These are phyloP conservation scores for Columbina picui DNA, from an alignment of 2,113 vertebrate species.

Conservation along the genomic window DNA sequence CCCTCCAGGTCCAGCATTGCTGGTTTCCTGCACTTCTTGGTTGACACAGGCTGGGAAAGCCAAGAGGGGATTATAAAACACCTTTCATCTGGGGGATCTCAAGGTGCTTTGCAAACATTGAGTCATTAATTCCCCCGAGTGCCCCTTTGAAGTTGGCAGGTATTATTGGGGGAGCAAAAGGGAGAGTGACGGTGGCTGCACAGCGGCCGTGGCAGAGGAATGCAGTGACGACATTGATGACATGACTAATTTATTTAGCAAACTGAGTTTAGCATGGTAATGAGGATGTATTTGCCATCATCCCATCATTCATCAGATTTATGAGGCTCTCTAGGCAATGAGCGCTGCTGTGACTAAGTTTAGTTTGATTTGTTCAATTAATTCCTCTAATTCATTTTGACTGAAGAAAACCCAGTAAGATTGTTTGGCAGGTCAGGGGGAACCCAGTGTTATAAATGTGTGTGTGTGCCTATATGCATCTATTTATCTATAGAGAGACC, in stretches of 20 bases:
- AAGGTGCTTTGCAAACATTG: slow-evolving; percentile 39
- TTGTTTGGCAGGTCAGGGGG: slow-evolving; percentile 19
- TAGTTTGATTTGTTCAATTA: slow-evolving; percentile 65
- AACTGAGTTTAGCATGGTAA: slow-evolving; percentile 72
- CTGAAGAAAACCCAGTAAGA: not conserved
- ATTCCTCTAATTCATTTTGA: slow-evolving; percentile 56
- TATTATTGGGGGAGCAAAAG: slow-evolving; percentile 25
- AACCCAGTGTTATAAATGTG: not conserved
- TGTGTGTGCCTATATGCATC: not conserved
- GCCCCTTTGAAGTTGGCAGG: slow-evolving; percentile 52
- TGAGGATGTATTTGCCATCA: slow-evolving; percentile 69
- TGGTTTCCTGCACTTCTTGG: not conserved
- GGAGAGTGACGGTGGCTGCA: not conserved
- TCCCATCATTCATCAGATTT: slow-evolving; percentile 66
- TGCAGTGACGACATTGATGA: slow-evolving; percentile 41
- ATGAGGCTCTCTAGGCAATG: slow-evolving; percentile 55
- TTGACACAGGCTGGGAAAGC: not conserved
- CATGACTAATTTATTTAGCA: slow-evolving; percentile 69
- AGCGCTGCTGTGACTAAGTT: slow-evolving; percentile 53
- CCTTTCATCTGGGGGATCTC: slow-evolving; percentile 52
- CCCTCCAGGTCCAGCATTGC: not conserved
- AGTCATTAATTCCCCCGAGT: slow-evolving; percentile 38
- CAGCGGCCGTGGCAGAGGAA: not conserved
- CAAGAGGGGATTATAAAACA: slow-evolving; percentile 5
- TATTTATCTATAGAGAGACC: not conserved